Percentiles rank a stretch among this genome's conserved stretches.
Evolutionary conservation across 2,888 invertebrate genomes (phyloP).

Genomic region (Eutolmus rufibarbis): DNA sequence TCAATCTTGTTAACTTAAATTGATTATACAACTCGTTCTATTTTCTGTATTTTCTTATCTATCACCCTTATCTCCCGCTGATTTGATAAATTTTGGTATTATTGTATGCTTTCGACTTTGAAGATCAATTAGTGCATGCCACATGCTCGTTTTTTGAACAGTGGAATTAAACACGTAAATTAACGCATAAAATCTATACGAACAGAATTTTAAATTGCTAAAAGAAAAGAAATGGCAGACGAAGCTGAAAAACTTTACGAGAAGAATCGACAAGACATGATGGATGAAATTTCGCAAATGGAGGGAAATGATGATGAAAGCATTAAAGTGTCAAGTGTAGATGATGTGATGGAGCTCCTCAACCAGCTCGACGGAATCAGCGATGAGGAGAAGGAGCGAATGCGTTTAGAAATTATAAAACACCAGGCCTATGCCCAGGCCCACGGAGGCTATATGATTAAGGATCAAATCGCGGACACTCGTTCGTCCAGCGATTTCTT

Average conservation of each 20-base stretch:
- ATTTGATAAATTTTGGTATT: neutral
- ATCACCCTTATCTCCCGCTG: neutral
- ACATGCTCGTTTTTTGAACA: neutral
- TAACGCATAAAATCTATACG: neutral
- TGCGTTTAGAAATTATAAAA: slow-evolving; percentile 65
- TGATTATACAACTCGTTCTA: neutral
- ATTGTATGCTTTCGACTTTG: neutral
- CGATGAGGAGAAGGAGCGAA: slow-evolving; percentile 69
- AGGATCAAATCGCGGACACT: slow-evolving; percentile 53
- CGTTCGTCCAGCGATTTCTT: slow-evolving; percentile 55
- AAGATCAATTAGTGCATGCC: slow-evolving; percentile 23
- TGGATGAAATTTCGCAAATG: neutral
- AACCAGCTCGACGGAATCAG: slow-evolving; percentile 67
- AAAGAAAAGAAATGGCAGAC: slow-evolving; percentile 1
- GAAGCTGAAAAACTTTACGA: neutral
- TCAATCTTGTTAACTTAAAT: neutral
- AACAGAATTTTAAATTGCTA: neutral
- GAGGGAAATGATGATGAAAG: slow-evolving; percentile 54
- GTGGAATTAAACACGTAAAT: neutral
- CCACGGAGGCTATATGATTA: slow-evolving; percentile 55
- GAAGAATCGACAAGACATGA: neutral
- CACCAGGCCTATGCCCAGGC: slow-evolving; percentile 55
- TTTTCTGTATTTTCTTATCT: neutral
- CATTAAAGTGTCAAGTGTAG: slow-evolving; percentile 65
- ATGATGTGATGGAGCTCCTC: slow-evolving; percentile 68